Evolutionary conservation across 1,140 invertebrate species (phyloP), one percentile per base, ranked within the genome.

Genomic region (Ceratoteleas bidentatus): DNA sequence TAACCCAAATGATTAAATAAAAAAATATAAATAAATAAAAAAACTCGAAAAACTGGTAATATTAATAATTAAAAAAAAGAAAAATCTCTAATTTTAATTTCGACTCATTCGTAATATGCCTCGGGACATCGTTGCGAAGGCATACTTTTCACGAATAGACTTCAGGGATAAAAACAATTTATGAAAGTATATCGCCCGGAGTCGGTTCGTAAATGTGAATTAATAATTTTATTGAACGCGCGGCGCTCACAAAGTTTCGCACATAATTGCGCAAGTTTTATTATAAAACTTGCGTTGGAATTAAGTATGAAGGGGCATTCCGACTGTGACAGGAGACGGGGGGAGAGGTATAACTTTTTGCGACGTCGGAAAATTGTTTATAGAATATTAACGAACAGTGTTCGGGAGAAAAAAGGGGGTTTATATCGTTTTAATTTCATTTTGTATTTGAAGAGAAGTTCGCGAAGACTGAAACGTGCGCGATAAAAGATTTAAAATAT

Each of bases 151-250:
- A n/a, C 32, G 24, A 45, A 66, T 56, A 56, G 43, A 66, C 16
- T 66, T 54, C 45, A 9, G 8, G 14, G 16, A 66, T 34, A 66
- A 66, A 56, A 54, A 56, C 40, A 66, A 45, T 66, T 66, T 66
- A 40, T 43, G 50, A 43, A 43, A 54, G 36, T 40, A 24, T 65
- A 43, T 11, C 60, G 36, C n/a, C 34, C 11, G 38, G 38, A 56
- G 13, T 66, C 24, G 15, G 64, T 66, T 56, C 52, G 45, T 66
- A 69, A 60, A 69, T 69, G 45, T 52, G 45, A 36, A 72, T 72
- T 53, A 61, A 70, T 61, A 72, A 61, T 72, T 72, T 60, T 72
- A 61, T 72, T 61, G 38, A 72, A 61, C 45, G 45, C 45, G 45
- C 38, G 43, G 24, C 32, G 49, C 24, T 53, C 6, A 24, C 13